Base-by-base conservation (phyloP, 1,140 invertebrate genomes). In the Ctenoplectra terminalis region DNA sequence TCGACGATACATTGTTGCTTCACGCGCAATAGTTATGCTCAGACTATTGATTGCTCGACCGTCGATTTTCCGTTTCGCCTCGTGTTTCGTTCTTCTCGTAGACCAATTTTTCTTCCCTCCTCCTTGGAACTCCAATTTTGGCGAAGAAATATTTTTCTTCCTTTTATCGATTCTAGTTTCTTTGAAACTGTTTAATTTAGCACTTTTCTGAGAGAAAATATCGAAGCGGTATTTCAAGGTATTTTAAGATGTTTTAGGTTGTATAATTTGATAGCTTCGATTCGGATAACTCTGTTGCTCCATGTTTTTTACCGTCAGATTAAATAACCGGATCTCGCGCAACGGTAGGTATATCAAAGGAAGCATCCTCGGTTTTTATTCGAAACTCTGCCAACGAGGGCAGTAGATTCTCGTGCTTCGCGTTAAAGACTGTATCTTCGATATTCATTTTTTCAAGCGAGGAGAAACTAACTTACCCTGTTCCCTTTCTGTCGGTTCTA, bases 1-100 rank as follows among this genome's bases (percentile, higher is more conserved):
- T 75, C 81, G 85, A 71, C 70, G 84, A 81, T 81, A 81, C 79
- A 75, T 81, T 81, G 79, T 81, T 81, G 79, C 78, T 81, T 74
- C 48, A 26, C 70, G 78, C 78, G 71, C 78, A 74, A 74, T 81
- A 74, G 78, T 75, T 81, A 81, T 75, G 71, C 71, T 75, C 71
- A 17, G 72, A 67, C 63, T 81, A 81, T 81, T 60, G 79, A 81
- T 81, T 75, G 34, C 61, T 46, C 37, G 17, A 15, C 46, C 29
- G 37, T 20, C 48, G 78, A 63, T 74, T 66, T 81, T 48, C 48
- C 29, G 5, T 29, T 23, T 40, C 43, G 6, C 69, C 23, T 29
- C 6, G 29, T 20, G 5, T 43, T 40, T 8, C 2, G 34, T 50
- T 9, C 5, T 20, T n/a, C n/a, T 40, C n/a, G 20, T 7, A 6